Conservation (phyloP, 23 tunicate genomes). For the Corella eumyota region DNA sequence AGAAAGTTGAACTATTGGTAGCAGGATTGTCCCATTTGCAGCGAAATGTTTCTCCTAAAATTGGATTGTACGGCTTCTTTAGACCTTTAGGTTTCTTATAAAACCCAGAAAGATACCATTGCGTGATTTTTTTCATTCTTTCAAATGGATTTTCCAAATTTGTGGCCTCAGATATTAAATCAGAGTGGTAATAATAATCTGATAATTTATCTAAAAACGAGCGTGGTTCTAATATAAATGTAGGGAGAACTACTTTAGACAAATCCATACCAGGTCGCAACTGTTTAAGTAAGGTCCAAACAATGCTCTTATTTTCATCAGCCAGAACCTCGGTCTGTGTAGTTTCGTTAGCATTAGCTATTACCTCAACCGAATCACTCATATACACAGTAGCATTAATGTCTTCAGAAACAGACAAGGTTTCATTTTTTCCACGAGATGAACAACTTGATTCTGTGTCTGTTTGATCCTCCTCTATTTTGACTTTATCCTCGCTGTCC, state of each 20-base stretch:
- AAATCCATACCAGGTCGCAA: constrained; percentile 63
- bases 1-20: constrained; percentile 26
- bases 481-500: not conserved
- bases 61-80: constrained; percentile 62
- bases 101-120: constrained; percentile 66
- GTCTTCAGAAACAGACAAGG: not conserved
- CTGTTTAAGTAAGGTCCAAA: constrained; percentile 46
- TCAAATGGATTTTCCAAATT: constrained; percentile 23
- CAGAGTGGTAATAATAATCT: constrained; percentile 62
- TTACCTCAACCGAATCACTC: constrained; percentile 14
- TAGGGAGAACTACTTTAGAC: constrained; percentile 63
- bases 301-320: constrained; percentile 42
- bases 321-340: constrained; percentile 36
- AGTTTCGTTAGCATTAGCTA: constrained; percentile 26
- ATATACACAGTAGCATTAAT: constrained; percentile 18
- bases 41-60: constrained; percentile 47
- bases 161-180: constrained; percentile 23
- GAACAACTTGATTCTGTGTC: constrained; percentile 10
- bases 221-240: constrained; percentile 54
- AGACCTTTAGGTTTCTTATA: constrained; percentile 57
- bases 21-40: constrained; percentile 57
- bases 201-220: constrained; percentile 56
- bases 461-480: too few relatives aligned
- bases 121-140: constrained; percentile 30
- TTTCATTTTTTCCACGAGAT: not conserved